A percentile compares a stretch with the other conserved stretches of the same genome.
Evolutionary conservation across 1,140 invertebrate genomes (phyloP).

Genomic region (Geopemphigus sp.): DNA sequence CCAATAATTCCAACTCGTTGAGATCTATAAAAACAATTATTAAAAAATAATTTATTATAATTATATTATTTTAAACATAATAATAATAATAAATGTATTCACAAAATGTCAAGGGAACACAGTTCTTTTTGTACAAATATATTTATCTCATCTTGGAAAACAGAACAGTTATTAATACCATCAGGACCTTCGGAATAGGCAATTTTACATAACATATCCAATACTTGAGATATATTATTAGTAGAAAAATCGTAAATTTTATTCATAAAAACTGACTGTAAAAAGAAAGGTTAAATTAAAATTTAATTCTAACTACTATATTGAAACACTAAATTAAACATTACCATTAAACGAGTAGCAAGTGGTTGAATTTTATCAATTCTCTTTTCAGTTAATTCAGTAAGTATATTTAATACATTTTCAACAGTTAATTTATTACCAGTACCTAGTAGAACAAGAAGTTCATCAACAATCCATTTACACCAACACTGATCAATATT

Average conservation of each 20-base stretch:
- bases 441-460: conserved; percentile 50
- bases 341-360: conserved; percentile 50
- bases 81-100: conserved; percentile 50
- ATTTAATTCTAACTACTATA: not conserved
- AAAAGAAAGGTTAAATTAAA: not conserved
- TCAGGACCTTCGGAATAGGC: conserved; percentile 58
- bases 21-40: conserved; percentile 42
- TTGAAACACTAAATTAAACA: not conserved
- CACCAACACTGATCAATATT: conserved; percentile 51
- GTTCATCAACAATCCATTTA: conserved; percentile 52
- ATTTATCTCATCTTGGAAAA: conserved; percentile 63
- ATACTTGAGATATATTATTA: conserved; percentile 60
- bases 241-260: conserved; percentile 61
- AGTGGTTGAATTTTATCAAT: conserved; percentile 51
- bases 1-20: conserved; percentile 56
- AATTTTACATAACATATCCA: conserved; percentile 60
- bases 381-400: conserved; percentile 51
- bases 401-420: conserved; percentile 51
- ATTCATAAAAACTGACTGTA: conserved; percentile 58
- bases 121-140: conserved; percentile 65
- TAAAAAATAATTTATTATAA: conserved; percentile 39
- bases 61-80: not conserved
- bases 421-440: conserved; percentile 44
- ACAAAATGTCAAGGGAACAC: conserved; percentile 58
- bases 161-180: conserved; percentile 54